Evolutionary conservation across 2,888 invertebrate species (phyloP).

Genomic region (Drosophila paracracens): DNA sequence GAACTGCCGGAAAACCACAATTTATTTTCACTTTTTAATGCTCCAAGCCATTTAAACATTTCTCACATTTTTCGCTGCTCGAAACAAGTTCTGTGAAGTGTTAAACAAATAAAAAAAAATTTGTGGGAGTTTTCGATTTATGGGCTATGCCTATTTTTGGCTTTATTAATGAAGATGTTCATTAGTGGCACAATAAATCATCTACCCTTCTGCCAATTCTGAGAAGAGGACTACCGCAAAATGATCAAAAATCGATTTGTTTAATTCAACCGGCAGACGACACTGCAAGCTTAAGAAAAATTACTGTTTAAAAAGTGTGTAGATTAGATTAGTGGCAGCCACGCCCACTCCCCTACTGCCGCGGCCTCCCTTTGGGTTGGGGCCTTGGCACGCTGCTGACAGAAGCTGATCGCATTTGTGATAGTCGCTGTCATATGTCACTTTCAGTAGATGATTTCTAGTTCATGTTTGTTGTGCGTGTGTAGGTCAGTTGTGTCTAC

Average conservation of each 20-base stretch:
- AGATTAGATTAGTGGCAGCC: conserved; percentile 66
- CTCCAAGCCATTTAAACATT: not conserved
- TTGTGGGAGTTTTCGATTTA: not conserved
- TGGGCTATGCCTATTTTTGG: conserved; percentile 1
- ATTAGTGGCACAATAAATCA: conserved; percentile 1
- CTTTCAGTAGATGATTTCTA: conserved; percentile 7
- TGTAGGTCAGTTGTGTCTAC: conserved; percentile 54
- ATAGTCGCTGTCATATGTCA: conserved; percentile 57
- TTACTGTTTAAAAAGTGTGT: conserved; percentile 42
- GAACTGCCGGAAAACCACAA: not conserved
- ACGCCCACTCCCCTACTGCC: not conserved
- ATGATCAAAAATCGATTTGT: conserved; percentile 19
- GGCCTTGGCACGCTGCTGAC: conserved; percentile 49
- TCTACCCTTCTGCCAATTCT: not conserved
- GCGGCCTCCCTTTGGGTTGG: not conserved
- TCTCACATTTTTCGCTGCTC: not conserved
- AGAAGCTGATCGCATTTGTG: conserved; percentile 60
- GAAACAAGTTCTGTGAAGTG: not conserved
- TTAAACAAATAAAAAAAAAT: not conserved
- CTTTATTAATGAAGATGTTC: conserved; percentile 1
- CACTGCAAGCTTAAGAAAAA: conserved; percentile 43
- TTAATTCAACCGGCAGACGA: not conserved
- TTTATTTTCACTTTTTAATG: not conserved
- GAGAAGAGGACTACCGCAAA: not conserved
- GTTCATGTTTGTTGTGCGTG: conserved; percentile 6